phyloP scores from a whole-genome alignment of 2,888 invertebrate genomes.

The Endotricha flammealis region DNA sequence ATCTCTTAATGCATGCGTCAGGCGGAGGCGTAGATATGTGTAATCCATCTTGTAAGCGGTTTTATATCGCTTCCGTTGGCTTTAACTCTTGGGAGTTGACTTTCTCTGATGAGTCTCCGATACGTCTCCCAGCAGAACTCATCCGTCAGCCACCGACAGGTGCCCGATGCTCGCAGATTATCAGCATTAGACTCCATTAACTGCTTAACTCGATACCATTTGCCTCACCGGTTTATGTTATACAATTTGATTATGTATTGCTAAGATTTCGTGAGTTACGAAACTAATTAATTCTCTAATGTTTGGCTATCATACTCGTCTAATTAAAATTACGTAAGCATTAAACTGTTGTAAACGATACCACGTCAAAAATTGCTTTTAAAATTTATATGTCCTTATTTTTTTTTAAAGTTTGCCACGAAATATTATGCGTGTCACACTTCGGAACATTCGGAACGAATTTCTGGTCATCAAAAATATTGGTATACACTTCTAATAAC shows the following conservation, averaged over 20 bases:
- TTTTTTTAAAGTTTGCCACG: too few species aligned
- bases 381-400: too few species aligned
- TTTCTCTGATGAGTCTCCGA: conserved; percentile 65
- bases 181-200: conserved; percentile 63
- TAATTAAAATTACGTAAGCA: conserved; percentile 19
- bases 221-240: conserved; percentile 53
- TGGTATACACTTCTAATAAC: too few species aligned
- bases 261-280: conserved; percentile 34
- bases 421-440: too few species aligned
- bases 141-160: conserved; percentile 66
- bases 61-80: conserved; percentile 28
- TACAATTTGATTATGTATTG: conserved; percentile 47
- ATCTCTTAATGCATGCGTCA: too few species aligned
- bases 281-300: conserved; percentile 26
- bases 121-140: conserved; percentile 50
- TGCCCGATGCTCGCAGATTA: conserved; percentile 47
- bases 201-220: conserved; percentile 67
- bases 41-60: too few species aligned
- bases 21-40: too few species aligned
- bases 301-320: conserved; percentile 20
- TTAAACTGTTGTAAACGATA: conserved; percentile 2
- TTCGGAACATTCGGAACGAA: too few species aligned
- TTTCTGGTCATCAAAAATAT: too few species aligned
- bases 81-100: conserved; percentile 41
- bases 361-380: too few species aligned